Evolutionary conservation across 2,888 invertebrate species (phyloP), one percentile per base, ranked within the genome.

Genomic region (Linnaemya vulpina): DNA sequence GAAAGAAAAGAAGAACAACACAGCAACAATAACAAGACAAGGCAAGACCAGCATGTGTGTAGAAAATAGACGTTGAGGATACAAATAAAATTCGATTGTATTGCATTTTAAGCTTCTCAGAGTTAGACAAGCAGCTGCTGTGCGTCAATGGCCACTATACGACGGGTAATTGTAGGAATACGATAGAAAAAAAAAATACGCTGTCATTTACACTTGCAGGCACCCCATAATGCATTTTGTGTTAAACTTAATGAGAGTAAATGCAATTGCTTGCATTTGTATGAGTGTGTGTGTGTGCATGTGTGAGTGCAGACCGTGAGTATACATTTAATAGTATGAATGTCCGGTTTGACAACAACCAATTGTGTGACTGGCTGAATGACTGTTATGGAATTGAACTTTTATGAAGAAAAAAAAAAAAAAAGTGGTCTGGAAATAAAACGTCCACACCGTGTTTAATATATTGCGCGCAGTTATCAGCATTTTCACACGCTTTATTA

Each of bases 401-500:
- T 74, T 73, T 74, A 15, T 20, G 13, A 3, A 25, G 8, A 71
- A 22, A 60, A 58, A 63, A 68, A 74, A 63, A 38, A 63, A 67
- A 60, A 76, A 67, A 30, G 68, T 60, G 5, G 81, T 73, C 67
- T 73, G 60, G 38, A 62, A 55, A n/a, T 62, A 55, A 78, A 53
- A 73, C 67, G 74, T 81, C 40, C 58, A 68, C 81, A 71, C 35
- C 58, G 46, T 76, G 35, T 60, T 17, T 15, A 58, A 25, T 55
- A 62, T 65, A 74, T 79, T 73, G 51, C 67, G 60, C 46, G 65
- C 80, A 53, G 46, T 68, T 71, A 65, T 49, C 55, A 78, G 78
- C 82, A 75, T 78, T 77, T 85, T 85, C 82, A 85, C 82, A 78
- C 82, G 82, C 82, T 82, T 85, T 85, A 78, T 81, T 71, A 76